Evolutionary conservation across 1,140 invertebrate genomes (phyloP), one percentile per base, ranked within the genome.

Genomic region (Capitella teleta): DNA sequence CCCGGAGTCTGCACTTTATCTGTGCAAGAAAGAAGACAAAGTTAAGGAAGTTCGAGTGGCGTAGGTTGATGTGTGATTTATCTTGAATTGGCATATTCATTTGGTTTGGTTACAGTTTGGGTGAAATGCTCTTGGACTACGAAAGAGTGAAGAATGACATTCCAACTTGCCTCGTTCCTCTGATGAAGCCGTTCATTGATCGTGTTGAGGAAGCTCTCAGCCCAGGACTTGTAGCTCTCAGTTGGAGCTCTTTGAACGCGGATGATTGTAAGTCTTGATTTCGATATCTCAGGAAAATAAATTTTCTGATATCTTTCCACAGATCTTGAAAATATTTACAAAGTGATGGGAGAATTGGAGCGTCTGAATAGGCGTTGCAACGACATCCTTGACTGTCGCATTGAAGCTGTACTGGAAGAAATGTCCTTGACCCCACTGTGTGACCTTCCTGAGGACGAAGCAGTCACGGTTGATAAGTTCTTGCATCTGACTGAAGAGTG

Each of bases 341-440:
- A 61, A 23, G 56, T 56, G 28, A 60, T 74, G 51, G 32, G 28
- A n/a, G 58, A 67, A 2, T 58, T 74, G 36, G 61, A 66, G 49
- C 62, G 63, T 32, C 46, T 72, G 28, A 58, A 57, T n/a, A 72
- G 72, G 54, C 59, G 62, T 58, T 82, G 91, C 3, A 85, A 88
- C 57, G 90, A 94, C 66, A 84, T 94, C 37, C 87, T 91, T 61
- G 80, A 82, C 5, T 92, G 91, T 63, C 80, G 89, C 63, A 88
- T 96, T 60, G 79, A 92, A 44, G 83, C 86, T 60, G 84, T 91
- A 8, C 73, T 96, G 2, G 75, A 80, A 28, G 84, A 83, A 51
- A 94, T 96, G 85, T 85, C 87, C 57, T 77, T 81, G 30, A 80
- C 87, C 23, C 80, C 81, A 1, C 70, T 94, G 5, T 82, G 89